Base-by-base conservation (phyloP, 2,888 invertebrate genomes). In the Philaethria dido region DNA sequence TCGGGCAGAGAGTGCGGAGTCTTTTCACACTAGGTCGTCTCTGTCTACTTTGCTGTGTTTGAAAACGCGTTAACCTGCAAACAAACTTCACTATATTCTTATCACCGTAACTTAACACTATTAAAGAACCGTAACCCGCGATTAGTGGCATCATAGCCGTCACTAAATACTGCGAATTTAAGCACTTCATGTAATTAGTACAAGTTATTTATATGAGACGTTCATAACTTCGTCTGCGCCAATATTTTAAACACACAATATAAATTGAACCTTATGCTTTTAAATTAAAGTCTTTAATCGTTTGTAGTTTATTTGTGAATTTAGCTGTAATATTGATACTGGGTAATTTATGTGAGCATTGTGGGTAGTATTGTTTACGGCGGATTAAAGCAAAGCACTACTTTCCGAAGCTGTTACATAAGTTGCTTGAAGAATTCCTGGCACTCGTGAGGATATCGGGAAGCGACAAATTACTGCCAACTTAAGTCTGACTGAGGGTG, bases 281-380 rank as follows among this genome's bases (percentile, higher is more conserved):
- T 14, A 0, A 0, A 0, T 1, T 57, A 57, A 20, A n/a, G 20
- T 42, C n/a, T 11, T 0, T 3, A 6, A 20, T 20, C 0, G 9
- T 36, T 16, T 55, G 14, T 6, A 63, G 8, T n/a, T 0, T 36
- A 33, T 48, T 48, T 11, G n/a, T n/a, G 20, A 45, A 62, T 50
- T 62, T 42, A 48, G 44, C 63, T 59, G 36, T 63, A 33, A 68
- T 63, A 63, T 44, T 52, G 59, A 63, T 52, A 59, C 39, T 3
- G 25, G 3, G 9, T 62, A 60, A 60, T 86, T 83, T 84, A 79
- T 80, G 79, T 75, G 76, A 82, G 84, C 82, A 84, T 82, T 81
- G 86, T 82, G 81, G 79, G 77, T 81, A 85, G 77, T 81, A 85
- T 86, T 87, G 87, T 86, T 86, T 87, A 86, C 81, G 81, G 84